Conservation (phyloP, 2,113 vertebrate genomes). For the Scomber japonicus region DNA sequence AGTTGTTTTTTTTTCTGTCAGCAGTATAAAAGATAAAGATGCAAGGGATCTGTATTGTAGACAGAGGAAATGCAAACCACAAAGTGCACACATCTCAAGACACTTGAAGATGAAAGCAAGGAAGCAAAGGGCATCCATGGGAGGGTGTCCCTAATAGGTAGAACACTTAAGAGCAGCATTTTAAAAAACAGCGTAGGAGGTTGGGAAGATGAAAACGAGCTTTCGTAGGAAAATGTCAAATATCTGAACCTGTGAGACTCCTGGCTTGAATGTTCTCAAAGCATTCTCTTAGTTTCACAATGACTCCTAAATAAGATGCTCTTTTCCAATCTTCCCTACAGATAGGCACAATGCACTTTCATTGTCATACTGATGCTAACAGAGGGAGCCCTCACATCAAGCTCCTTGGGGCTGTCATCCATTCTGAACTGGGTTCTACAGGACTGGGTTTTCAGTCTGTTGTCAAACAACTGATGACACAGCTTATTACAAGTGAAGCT, state of each 20-base stretch:
- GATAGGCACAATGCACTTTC: conserved; percentile 22
- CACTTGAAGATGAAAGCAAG: conserved; percentile 22
- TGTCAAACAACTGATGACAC: conserved; percentile 36
- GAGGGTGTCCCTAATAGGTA: not conserved
- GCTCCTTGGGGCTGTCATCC: conserved; percentile 26
- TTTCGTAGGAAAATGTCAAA: conserved; percentile 42
- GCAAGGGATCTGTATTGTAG: no score
- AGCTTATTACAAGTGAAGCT: conserved; percentile 55
- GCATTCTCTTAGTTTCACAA: conserved; percentile 30
- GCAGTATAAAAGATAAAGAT: not conserved
- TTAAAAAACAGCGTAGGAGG: conserved; percentile 1
- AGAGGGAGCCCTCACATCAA: conserved; percentile 40
- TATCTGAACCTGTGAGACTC: not conserved
- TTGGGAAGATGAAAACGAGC: conserved; percentile 26
- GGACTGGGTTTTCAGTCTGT: conserved; percentile 48
- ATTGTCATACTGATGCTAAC: conserved; percentile 54
- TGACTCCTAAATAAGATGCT: conserved; percentile 34
- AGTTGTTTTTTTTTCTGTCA: not conserved
- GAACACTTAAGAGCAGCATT: conserved; percentile 5
- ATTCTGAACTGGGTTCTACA: conserved; percentile 40
- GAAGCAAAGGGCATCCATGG: conserved; percentile 1
- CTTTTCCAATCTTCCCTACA: conserved; percentile 25
- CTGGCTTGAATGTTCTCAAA: conserved; percentile 25
- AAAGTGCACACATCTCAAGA: not conserved
- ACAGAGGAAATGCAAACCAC: not conserved